A percentile compares a stretch with the other conserved stretches of the same genome.
Evolutionary conservation across 2,888 invertebrate genomes (phyloP).

Genomic region (Cheilosia urbana): DNA sequence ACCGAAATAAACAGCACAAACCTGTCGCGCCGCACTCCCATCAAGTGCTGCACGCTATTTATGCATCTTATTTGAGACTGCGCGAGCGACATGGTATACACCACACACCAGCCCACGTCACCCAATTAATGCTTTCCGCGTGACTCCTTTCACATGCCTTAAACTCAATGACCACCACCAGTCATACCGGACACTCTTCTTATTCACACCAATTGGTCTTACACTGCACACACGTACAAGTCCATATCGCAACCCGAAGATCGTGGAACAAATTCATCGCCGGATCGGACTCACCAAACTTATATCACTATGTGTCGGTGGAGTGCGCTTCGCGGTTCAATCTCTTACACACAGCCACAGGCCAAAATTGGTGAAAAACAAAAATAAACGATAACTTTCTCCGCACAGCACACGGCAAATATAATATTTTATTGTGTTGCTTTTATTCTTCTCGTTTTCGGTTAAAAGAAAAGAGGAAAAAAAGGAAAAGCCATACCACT

Average conservation of each 20-base stretch:
- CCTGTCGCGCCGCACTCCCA: not conserved
- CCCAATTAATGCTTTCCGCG: conserved; percentile 76
- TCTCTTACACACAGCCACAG: conserved; percentile 34
- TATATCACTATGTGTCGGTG: conserved; percentile 23
- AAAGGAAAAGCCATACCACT: conserved; percentile 58
- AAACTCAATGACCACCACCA: conserved; percentile 53
- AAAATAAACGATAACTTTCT: conserved; percentile 73
- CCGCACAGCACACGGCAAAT: conserved; percentile 42
- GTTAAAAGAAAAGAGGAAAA: conserved; percentile 44
- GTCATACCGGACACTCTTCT: conserved; percentile 63
- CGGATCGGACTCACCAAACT: conserved; percentile 41
- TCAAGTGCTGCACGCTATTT: not conserved
- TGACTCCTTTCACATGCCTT: conserved; percentile 81
- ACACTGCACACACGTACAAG: not conserved
- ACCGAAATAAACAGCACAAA: conserved; percentile 21
- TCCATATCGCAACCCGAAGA: not conserved
- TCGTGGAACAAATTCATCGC: conserved; percentile 40
- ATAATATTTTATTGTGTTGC: conserved; percentile 9
- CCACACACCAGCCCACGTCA: conserved; percentile 47
- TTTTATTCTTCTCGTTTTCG: not conserved
- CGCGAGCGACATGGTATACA: conserved; percentile 1
- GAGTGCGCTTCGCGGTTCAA: conserved; percentile 15
- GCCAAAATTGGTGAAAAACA: conserved; percentile 56
- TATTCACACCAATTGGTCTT: conserved; percentile 45
- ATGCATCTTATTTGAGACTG: conserved; percentile 9